Conservation (phyloP, 2,113 vertebrate species). For the Nyctibius bracteatus region DNA sequence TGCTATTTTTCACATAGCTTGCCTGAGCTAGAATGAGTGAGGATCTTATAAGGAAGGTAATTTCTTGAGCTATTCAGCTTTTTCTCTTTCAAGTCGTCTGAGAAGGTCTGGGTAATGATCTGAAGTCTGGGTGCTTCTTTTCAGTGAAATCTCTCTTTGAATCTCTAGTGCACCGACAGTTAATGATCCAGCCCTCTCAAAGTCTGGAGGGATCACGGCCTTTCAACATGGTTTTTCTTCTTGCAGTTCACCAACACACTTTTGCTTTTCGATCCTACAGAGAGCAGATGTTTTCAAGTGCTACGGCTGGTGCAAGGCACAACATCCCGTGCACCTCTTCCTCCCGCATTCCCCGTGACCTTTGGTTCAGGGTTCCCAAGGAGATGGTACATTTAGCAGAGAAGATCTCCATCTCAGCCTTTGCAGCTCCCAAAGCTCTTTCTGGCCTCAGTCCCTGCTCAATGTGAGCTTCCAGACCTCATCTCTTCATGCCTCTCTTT, state of each 20-base stretch:
- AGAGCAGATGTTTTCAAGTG: not conserved
- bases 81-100: not conserved
- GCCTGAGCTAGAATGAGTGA: not conserved
- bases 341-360: rapidly evolving
- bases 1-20: not conserved
- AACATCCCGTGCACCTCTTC: rapidly evolving
- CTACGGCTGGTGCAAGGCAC: not conserved
- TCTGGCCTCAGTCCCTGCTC: not conserved
- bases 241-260: not conserved
- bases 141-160: not conserved
- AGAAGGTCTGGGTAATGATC: not conserved
- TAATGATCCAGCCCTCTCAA: not conserved
- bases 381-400: no score
- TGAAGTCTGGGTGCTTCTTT: not conserved
- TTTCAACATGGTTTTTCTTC: rapidly evolving
- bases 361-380: not conserved
- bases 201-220: not conserved
- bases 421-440: not conserved
- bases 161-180: not conserved
- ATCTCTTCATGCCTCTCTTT: not conserved
- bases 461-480: not conserved
- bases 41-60: not conserved
- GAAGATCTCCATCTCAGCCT: not conserved
- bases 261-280: not conserved
- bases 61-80: not conserved